Percentiles rank a stretch among this genome's conserved stretches.
These are phyloP conservation scores for Caenorhabditis sp. DNA, from an alignment of 2,888 invertebrate species.

Conservation along the genomic window DNA sequence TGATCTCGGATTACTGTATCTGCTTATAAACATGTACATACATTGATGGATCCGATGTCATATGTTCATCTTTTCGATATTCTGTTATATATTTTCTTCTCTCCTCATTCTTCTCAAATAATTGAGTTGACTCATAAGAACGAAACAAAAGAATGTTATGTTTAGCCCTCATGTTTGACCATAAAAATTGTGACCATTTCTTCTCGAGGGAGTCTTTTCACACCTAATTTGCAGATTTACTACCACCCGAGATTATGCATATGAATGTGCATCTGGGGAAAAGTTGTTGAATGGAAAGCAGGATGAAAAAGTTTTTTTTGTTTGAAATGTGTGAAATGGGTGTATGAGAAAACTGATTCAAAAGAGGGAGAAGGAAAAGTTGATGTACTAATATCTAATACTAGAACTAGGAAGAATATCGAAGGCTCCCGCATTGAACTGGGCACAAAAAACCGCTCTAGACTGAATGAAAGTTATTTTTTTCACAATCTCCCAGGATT, in stretches of 20 bases:
- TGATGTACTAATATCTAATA: no score
- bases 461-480: no score
- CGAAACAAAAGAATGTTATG: constrained; percentile 9
- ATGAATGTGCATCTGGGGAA: constrained; percentile 33
- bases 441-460: no score
- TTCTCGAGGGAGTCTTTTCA: constrained; percentile 36
- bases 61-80: not conserved
- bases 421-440: no score
- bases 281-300: not conserved
- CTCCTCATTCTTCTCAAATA: constrained; percentile 20
- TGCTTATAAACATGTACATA: constrained; percentile 3
- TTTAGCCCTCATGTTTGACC: not conserved
- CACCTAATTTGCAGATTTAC: constrained; percentile 49
- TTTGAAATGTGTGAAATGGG: no score
- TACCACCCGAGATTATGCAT: constrained; percentile 12
- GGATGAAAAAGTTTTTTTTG: not conserved
- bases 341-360: no score
- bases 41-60: constrained; percentile 35
- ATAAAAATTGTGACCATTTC: constrained; percentile 6
- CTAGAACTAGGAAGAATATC: no score
- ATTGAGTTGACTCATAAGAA: constrained; percentile 44
- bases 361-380: no score
- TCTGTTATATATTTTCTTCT: not conserved
- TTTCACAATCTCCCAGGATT: no score
- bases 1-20: constrained; percentile 35